Base-by-base conservation (phyloP, 2,113 vertebrate species). In the Gila orcuttii region DNA sequence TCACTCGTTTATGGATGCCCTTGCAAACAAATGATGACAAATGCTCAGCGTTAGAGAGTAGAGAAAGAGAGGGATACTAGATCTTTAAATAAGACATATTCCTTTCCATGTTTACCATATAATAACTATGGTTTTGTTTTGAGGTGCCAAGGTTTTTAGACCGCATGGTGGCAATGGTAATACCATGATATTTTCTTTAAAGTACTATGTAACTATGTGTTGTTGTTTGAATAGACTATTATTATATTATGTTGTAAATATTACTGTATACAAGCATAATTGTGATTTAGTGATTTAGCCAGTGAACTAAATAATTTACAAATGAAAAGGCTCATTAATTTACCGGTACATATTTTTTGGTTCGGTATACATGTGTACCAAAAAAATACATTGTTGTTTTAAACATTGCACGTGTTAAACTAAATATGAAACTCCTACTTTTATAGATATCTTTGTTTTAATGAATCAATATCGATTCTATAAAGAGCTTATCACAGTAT, bases 1-100 rank as follows among this genome's bases (percentile, higher is more conserved):
- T 90, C 88, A 84, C 84, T 86, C 82, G 57, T 91, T 85, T 82
- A 64, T 84, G 89, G 83, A 75, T 93, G 90, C 85, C 93, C 86
- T 92, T 89, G 91, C 74, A 89, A 77, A 87, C 86, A 87, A 93
- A 93, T 89, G 88, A 92, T 88, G 92, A 94, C 86, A 89, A 90
- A 93, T 92, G 90, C 88, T 33, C 23, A 55, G 4, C 52, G 84
- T 76, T 57, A 57, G 82, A 75, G 33, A 64, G 55, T 31, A 25
- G 42, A 82, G 23, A 47, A 17, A 75, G 31, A 76, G 79, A 79
- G 31, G 39, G 36, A 71, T 13, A 11, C 45, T 11, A 6, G 25
- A 64, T 33, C 59, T n/a, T n/a, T 6, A 11, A 59, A 50, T 59
- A 21, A 69, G 19, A 52, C 45, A 21, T 19, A 28, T 25, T 25